phyloP scores from a whole-genome alignment of 2,113 vertebrate genomes.

The Struthidea cinerea region DNA sequence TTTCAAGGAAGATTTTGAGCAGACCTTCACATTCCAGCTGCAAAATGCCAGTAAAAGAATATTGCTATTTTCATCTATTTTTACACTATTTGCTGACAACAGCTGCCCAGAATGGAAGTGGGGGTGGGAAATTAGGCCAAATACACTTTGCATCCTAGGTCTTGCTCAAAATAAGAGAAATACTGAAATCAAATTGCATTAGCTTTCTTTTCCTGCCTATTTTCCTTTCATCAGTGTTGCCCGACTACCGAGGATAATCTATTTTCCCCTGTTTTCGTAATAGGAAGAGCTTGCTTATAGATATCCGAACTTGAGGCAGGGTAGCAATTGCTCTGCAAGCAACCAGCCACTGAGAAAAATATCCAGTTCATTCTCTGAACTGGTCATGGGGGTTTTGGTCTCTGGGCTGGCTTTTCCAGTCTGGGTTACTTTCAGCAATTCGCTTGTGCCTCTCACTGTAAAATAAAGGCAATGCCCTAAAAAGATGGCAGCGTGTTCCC shows the following conservation, averaged over 20 bases:
- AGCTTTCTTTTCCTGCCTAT: background rate
- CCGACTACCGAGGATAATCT: background rate
- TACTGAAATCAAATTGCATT: background rate
- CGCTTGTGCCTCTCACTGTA: background rate
- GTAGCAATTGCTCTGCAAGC: background rate
- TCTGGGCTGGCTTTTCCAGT: background rate
- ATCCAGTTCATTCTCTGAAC: background rate
- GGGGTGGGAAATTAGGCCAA: background rate
- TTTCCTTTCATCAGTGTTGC: background rate
- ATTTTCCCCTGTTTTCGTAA: background rate
- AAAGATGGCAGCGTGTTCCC: background rate
- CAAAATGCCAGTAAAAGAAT: background rate
- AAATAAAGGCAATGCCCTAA: background rate
- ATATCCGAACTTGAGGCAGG: background rate
- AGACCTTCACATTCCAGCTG: background rate
- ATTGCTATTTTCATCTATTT: background rate
- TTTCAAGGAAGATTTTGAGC: background rate
- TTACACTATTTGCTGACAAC: background rate
- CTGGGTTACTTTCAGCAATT: background rate
- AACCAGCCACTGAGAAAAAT: background rate
- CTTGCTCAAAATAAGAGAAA: background rate
- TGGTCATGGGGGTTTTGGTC: background rate
- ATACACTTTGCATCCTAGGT: background rate
- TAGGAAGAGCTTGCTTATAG: background rate
- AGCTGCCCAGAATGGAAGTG: background rate